Conservation (phyloP, 1,140 invertebrate species). For the Drosophila tropicalis region DNA sequence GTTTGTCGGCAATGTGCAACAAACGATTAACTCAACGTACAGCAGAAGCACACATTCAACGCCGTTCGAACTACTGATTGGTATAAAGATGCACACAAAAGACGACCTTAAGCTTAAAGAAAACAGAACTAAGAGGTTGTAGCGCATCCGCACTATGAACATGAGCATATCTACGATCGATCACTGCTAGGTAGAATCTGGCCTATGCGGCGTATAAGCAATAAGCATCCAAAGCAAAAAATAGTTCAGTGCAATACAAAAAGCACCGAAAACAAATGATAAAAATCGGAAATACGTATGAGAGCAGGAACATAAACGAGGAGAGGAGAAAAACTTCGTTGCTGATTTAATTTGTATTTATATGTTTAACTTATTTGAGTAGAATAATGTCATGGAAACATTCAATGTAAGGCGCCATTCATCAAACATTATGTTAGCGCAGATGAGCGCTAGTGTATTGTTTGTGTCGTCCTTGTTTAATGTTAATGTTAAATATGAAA, state of each 20-base stretch:
- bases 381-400: constrained; percentile 66
- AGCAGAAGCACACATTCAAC: too few species aligned
- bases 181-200: constrained; percentile 85
- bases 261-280: constrained; percentile 30
- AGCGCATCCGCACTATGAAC: constrained; percentile 87
- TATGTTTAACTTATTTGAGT: constrained; percentile 81
- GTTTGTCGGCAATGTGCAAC: too few species aligned
- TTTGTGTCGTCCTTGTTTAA: too few species aligned
- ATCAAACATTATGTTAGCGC: too few species aligned
- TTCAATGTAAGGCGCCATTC: constrained; percentile 61
- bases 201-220: constrained; percentile 86
- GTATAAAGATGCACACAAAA: too few species aligned
- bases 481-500: too few species aligned
- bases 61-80: too few species aligned
- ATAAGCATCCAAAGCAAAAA: constrained; percentile 51
- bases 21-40: too few species aligned
- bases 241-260: constrained; percentile 72
- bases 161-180: constrained; percentile 86
- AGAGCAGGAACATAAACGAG: constrained; percentile 9
- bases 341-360: constrained; percentile 73
- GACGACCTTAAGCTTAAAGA: too few species aligned
- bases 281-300: constrained; percentile 11
- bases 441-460: too few species aligned
- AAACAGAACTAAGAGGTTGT: constrained; percentile 89
- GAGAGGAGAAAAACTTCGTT: constrained; percentile 3